These are phyloP conservation scores for Varanus komodoensis DNA, from an alignment of 2,113 vertebrate species.

Conservation along the genomic window DNA sequence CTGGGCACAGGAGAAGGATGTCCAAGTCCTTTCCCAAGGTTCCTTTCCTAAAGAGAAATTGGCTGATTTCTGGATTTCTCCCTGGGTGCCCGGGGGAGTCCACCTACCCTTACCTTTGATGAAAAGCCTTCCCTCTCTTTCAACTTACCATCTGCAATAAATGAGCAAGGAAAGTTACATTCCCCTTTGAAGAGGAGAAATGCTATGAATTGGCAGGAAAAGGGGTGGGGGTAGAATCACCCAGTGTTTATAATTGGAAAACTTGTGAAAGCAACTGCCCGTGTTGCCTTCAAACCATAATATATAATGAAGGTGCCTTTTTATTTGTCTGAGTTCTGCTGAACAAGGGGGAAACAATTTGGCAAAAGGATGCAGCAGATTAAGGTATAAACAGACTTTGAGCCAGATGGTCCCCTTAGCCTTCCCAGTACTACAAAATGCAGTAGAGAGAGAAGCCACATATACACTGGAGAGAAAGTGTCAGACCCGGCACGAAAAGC, in stretches of 20 bases:
- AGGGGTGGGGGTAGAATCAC: background rate
- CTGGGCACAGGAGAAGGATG: background rate
- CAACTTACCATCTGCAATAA: background rate
- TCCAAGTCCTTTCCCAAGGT: background rate
- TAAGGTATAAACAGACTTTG: constrained; percentile 10
- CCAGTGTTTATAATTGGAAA: background rate
- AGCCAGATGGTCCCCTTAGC: constrained; percentile 10
- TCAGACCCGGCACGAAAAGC: background rate
- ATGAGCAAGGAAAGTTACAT: background rate
- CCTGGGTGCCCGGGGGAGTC: background rate
- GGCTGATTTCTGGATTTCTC: background rate
- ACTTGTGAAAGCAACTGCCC: background rate
- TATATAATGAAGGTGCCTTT: background rate
- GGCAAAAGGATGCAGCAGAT: background rate
- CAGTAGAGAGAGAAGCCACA: background rate
- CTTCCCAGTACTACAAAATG: background rate
- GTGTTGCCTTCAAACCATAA: background rate
- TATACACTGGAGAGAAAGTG: constrained; percentile 7
- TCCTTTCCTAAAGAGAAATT: background rate
- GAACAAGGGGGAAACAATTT: background rate
- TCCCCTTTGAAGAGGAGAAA: background rate
- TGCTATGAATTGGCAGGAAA: background rate
- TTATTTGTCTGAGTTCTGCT: constrained; percentile 2
- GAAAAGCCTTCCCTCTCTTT: background rate
- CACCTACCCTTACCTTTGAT: background rate